phyloP scores from a whole-genome alignment of 1,140 invertebrate species.

The Habropoda laboriosa region DNA sequence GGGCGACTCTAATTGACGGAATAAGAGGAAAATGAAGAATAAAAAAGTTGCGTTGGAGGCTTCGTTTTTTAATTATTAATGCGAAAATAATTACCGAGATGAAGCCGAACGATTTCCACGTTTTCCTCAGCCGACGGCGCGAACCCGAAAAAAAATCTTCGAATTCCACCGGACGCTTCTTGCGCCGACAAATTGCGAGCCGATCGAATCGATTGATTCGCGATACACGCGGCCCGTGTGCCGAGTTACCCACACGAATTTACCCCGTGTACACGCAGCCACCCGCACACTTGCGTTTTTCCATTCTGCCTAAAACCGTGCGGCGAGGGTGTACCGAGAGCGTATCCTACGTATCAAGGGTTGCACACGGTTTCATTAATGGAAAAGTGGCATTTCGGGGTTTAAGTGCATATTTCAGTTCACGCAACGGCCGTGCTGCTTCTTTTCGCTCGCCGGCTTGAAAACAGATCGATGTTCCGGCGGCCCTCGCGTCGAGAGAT shows the following conservation, averaged over 20 bases:
- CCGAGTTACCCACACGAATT: neutral
- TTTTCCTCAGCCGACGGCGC: neutral
- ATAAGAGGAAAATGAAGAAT: too few species aligned
- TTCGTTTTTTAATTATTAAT: too few species aligned
- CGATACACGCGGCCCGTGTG: neutral
- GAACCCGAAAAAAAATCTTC: neutral
- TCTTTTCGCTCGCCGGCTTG: conserved; percentile 31
- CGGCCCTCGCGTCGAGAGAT: neutral
- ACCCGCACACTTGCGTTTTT: conserved; percentile 10
- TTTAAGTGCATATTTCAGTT: conserved; percentile 79
- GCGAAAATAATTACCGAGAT: too few species aligned
- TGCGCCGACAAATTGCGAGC: conserved; percentile 29
- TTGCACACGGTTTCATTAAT: conserved; percentile 77
- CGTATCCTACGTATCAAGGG: conserved; percentile 72
- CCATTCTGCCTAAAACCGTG: conserved; percentile 31
- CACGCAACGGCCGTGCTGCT: conserved; percentile 53
- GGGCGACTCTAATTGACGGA: too few species aligned
- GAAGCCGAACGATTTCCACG: neutral
- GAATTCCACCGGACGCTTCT: conserved; percentile 22
- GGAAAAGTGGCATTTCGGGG: conserved; percentile 78
- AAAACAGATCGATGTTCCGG: conserved; percentile 49
- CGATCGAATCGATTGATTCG: conserved; percentile 43
- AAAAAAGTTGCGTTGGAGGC: too few species aligned
- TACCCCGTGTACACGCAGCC: neutral
- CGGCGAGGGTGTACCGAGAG: conserved; percentile 22